Percentiles rank a stretch among this genome's conserved stretches.
Evolutionary conservation across 92 coral and sea anemone genomes (phyloP).

Genomic region (Epizoanthus stellaris): DNA sequence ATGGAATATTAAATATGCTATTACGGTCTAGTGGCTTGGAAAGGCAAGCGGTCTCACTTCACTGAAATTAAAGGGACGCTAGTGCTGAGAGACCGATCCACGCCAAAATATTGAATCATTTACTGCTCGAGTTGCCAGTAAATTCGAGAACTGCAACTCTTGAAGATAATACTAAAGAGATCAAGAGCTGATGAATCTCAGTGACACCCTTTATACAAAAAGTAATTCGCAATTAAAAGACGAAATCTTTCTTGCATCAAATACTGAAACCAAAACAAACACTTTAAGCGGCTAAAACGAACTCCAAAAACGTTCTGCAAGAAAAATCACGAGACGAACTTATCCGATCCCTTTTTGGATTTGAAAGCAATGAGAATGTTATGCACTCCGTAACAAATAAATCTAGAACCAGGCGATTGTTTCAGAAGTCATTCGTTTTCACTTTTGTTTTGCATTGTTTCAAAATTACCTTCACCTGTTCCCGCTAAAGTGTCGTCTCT

Average conservation of each 20-base stretch:
- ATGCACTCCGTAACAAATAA: not conserved
- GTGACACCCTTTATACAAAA: not conserved
- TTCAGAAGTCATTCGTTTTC: not conserved
- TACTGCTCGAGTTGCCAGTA: not conserved
- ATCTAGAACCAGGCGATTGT: not conserved
- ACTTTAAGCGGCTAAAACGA: too few relatives aligned
- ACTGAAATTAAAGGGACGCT: conserved; percentile 7
- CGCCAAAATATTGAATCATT: not conserved
- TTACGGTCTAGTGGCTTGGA: not conserved
- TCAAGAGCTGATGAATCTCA: not conserved
- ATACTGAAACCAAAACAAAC: not conserved
- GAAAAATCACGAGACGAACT: too few relatives aligned
- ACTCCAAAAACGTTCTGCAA: too few relatives aligned
- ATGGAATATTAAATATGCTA: conserved; percentile 11
- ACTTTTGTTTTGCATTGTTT: not conserved
- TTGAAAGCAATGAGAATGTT: not conserved
- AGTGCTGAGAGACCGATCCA: not conserved
- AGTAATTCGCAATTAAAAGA: not conserved
- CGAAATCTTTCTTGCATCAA: conserved; percentile 3
- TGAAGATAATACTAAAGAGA: not conserved
- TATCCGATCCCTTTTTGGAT: not conserved
- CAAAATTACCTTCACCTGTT: conserved; percentile 10
- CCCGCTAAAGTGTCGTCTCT: not conserved
- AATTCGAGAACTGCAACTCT: too few relatives aligned
- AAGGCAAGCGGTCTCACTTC: conserved; percentile 6